Base-by-base conservation (phyloP, 2,888 invertebrate species). In the Leptinotarsa haldemani region DNA sequence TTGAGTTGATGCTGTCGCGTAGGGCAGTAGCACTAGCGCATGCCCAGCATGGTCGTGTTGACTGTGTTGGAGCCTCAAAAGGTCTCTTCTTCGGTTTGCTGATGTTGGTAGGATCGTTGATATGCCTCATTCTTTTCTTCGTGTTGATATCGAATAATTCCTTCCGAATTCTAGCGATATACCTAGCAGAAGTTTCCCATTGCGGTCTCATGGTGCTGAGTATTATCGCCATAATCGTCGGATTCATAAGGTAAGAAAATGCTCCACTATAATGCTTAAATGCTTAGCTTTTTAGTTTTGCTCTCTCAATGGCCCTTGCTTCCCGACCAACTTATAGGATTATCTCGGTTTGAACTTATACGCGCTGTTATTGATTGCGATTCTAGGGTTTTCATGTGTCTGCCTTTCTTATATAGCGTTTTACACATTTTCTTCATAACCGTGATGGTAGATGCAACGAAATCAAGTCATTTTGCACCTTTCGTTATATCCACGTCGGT, bases 81-180 rank as follows among this genome's bases (percentile, higher is more conserved):
- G 96, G 97, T 80, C 91, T 97, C 69, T 97, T 97, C 91, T 95
- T 96, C 88, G 97, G 97, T 83, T 91, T 97, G 69, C 91, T 97
- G 75, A 91, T 97, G 78, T 90, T 97, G 83, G 97, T 97, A 80
- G 95, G 95, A 72, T 95, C 97, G 25, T 90, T 97, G 82, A 97
- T 97, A 88, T 96, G 96, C 88, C 90, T 98, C 87, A 97, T 98
- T 84, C 92, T 97, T 79, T 98, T 97, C 93, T 97, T 97, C 90
- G 97, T 98, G 80, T 91, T 98, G 84, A 94, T 97, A 81, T 94
- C 94, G 87, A 94, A 96, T 87, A 93, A 93, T 76, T 92, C 95
- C 84, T 91, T 95, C 85, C 93, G 94, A 81, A 91, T 96, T 79
- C 89, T 97, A 80, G 96, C 97, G 71, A 95, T 97, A 83, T 96